Conservation (phyloP, 1,140 invertebrate species). For the Stenopsyche tienmushanensis region DNA sequence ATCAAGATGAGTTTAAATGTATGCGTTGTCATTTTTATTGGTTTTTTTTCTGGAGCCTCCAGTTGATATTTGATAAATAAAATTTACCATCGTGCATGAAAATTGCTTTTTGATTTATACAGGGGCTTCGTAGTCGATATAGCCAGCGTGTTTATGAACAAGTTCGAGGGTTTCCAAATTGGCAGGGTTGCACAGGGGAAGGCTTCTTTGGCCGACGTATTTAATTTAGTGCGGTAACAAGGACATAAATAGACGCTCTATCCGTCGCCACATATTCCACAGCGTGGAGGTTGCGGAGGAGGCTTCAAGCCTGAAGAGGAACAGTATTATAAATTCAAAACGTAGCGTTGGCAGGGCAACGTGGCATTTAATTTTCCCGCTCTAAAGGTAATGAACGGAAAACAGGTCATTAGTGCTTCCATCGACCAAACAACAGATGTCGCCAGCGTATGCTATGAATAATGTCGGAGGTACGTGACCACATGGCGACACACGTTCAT, state of each 20-base stretch:
- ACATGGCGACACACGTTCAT: background rate
- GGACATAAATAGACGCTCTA: background rate
- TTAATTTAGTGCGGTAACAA: background rate
- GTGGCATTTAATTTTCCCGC: slow-evolving; percentile 7
- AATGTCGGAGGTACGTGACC: background rate
- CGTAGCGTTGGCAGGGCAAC: background rate
- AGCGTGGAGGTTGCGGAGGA: no score
- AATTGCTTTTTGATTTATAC: no score
- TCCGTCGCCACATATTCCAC: background rate
- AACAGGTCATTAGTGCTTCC: slow-evolving; percentile 18
- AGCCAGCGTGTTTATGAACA: no score
- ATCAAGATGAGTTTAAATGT: no score
- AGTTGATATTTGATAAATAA: no score
- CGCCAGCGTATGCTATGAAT: slow-evolving; percentile 12
- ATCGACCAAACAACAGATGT: slow-evolving; percentile 19
- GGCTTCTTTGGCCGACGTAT: background rate
- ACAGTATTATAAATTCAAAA: slow-evolving; percentile 7
- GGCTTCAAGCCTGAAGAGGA: background rate
- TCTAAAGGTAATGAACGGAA: slow-evolving; percentile 9
- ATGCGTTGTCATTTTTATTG: background rate
- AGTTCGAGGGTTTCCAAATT: no score
- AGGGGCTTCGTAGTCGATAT: no score
- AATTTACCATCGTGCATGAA: no score
- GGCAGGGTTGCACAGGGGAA: no score
- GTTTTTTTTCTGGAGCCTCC: no score